A percentile compares a stretch with the other conserved stretches of the same genome.
Evolutionary conservation across 30 jellyfish, hydroid and myxozoan species (phyloP).

Genomic region (Clytia hemisphaerica): DNA sequence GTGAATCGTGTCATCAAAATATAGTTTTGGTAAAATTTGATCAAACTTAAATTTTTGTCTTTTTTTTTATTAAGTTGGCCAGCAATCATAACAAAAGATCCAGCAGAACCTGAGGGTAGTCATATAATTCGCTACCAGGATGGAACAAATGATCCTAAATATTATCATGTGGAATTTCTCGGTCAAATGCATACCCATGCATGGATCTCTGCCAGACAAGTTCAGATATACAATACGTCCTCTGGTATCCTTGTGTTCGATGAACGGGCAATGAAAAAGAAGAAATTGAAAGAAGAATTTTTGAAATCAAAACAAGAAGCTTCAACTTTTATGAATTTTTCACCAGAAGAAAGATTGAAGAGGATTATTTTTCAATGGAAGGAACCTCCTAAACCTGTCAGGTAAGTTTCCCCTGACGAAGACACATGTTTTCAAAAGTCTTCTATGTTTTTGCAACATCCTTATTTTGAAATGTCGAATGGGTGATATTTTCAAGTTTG

Average conservation of each 20-base stretch:
- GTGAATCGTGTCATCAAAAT: too few relatives aligned
- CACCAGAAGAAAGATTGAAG: conserved; percentile 15
- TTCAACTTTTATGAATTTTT: not conserved
- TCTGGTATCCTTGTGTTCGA: not conserved
- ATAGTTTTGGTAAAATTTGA: too few relatives aligned
- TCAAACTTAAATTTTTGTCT: too few relatives aligned
- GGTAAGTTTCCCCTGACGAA: too few relatives aligned
- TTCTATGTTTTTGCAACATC: too few relatives aligned
- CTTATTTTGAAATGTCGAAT: too few relatives aligned
- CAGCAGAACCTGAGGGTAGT: not conserved
- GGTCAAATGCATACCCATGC: conserved; percentile 35
- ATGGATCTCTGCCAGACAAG: conserved; percentile 26
- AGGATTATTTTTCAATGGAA: too few relatives aligned
- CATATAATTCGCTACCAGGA: conserved; percentile 17
- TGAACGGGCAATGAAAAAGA: conserved; percentile 1
- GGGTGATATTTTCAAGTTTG: too few relatives aligned
- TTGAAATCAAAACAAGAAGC: conserved; percentile 17
- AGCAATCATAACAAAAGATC: conserved; percentile 19
- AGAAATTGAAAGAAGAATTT: not conserved
- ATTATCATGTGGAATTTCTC: conserved; percentile 27
- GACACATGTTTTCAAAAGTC: too few relatives aligned
- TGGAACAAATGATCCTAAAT: conserved; percentile 31
- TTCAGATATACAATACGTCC: conserved; percentile 4
- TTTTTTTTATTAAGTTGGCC: conserved; percentile 15
- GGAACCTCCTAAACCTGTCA: too few relatives aligned